Percentiles rank a stretch among this genome's conserved stretches.
Evolutionary conservation across 1,140 invertebrate species (phyloP).

Genomic region (Eurosta solidaginis): DNA sequence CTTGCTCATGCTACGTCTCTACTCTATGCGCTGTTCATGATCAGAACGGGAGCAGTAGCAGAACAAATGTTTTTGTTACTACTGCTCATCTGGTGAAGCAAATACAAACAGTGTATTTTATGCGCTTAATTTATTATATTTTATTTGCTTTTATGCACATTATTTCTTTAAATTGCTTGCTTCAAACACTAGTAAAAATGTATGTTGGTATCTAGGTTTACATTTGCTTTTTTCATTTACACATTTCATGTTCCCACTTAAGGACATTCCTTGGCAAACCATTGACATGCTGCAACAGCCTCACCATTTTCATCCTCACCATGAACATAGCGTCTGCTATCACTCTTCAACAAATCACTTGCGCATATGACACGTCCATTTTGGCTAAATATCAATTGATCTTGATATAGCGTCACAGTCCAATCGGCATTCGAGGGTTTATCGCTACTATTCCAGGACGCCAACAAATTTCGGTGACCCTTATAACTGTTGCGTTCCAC

Average conservation of each 20-base stretch:
- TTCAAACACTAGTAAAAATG: not conserved
- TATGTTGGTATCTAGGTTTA: not conserved
- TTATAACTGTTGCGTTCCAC: not conserved
- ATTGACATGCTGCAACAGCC: not conserved
- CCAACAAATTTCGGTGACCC: not conserved
- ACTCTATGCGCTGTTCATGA: too few species aligned
- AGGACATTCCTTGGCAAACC: not conserved
- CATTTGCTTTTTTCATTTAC: too few species aligned
- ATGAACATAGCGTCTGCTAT: not conserved
- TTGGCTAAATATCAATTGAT: slow-evolving; percentile 12
- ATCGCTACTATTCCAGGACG: not conserved
- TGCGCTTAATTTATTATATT: too few species aligned
- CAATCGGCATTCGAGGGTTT: not conserved
- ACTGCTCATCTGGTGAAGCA: too few species aligned
- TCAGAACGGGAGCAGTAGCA: too few species aligned
- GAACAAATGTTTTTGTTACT: too few species aligned
- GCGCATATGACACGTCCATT: not conserved
- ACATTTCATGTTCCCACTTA: not conserved
- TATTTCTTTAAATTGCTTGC: too few species aligned
- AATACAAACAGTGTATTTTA: too few species aligned
- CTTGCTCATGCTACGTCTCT: too few species aligned
- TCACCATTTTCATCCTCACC: not conserved
- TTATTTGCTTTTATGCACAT: too few species aligned
- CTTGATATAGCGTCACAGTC: not conserved
- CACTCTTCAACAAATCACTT: not conserved